Base-by-base conservation (phyloP, 2,113 vertebrate genomes). In the Cervus canadensis region DNA sequence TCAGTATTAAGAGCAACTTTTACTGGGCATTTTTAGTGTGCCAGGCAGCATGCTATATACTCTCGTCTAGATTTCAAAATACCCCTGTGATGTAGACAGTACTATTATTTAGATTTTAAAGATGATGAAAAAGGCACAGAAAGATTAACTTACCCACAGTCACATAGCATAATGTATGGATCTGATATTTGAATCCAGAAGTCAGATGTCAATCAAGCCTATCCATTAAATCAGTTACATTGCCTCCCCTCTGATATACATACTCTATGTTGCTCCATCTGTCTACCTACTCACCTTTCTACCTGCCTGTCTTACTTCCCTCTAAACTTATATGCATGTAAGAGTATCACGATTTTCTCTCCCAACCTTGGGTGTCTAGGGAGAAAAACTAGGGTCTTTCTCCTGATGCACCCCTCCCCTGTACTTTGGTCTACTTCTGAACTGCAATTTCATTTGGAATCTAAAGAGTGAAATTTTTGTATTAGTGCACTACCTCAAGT, bases 151-250 rank as follows among this genome's bases (percentile, higher is more conserved):
- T 45, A 15, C 23, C 33, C 81, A 57, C 25, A 71, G 83, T n/a
- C 16, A 89, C 17, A 67, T 1, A 56, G 40, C 48, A 50, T 11
- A 48, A 45, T 1, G 3, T 43, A 36, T 4, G 6, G 45, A 79
- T 52, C 54, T 82, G 36, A 64, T 40, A 50, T 56, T 1, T 84
- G 21, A 89, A 74, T 79, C 45, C 7, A 78, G 60, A 56, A 56
- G 30, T 76, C 30, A 89, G 93, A 48, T 0, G 25, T 16, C 17
- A 59, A 48, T 21, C 13, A 87, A 91, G 36, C 5, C 16, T 26
- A 17, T 0, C n/a, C 7, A 52, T 64, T 45, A 19, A 28, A 19
- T 16, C 56, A 28, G 81, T 40, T 8, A 5, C 0, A 2, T 0
- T 2, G 30, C 17, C 26, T 28, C 8, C 50, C 16, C 3, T 71